Evolutionary conservation across 1,140 invertebrate species (phyloP).

Genomic region (Platorchestia sp.): DNA sequence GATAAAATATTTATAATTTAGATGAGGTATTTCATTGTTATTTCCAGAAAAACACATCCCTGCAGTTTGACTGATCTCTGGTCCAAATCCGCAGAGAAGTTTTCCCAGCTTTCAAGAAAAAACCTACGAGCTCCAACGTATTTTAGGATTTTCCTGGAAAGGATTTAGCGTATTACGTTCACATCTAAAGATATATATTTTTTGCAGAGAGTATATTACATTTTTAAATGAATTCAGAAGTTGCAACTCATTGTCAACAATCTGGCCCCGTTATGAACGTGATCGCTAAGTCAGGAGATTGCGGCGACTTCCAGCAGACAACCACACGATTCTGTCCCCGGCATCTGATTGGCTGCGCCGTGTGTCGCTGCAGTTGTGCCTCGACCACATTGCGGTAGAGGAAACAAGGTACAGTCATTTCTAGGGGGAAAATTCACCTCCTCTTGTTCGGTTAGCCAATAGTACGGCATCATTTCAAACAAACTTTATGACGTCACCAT

Average conservation of each 20-base stretch:
- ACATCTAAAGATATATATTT: not conserved
- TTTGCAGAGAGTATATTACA: not conserved
- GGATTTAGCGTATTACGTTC: constrained; percentile 22
- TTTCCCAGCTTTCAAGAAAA: not conserved
- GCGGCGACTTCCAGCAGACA: not conserved
- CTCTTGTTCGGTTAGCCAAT: no score
- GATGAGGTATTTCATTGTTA: not conserved
- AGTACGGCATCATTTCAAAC: no score
- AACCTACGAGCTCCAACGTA: not conserved
- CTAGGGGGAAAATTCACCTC: no score
- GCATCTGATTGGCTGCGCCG: no score
- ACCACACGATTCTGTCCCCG: not conserved
- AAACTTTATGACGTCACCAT: no score
- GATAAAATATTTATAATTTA: no score
- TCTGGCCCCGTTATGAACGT: not conserved
- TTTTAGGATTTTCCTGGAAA: not conserved
- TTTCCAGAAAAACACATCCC: not conserved
- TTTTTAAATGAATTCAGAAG: constrained; percentile 31
- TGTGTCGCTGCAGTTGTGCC: no score
- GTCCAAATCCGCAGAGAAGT: not conserved
- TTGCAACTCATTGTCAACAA: constrained; percentile 34
- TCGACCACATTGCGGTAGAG: no score
- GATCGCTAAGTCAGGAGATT: not conserved
- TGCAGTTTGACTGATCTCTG: not conserved
- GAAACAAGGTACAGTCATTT: no score